phyloP scores from a whole-genome alignment of 2,797 vertebrate species.

The Brachymystax lenok region DNA sequence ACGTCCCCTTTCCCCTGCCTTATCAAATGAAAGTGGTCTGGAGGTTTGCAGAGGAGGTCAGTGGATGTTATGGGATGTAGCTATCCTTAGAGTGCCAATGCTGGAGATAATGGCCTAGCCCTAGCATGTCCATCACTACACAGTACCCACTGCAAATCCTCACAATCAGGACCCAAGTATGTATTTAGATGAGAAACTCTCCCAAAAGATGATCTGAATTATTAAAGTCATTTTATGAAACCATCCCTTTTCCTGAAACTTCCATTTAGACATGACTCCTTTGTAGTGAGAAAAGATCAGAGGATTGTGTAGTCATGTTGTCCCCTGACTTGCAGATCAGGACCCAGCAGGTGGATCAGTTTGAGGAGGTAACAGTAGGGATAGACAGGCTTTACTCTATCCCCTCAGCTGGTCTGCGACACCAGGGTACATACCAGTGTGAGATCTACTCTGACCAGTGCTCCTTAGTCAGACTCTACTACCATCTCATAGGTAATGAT shows the following conservation, averaged over 20 bases:
- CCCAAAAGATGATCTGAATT: too few relatives aligned
- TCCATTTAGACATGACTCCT: not conserved
- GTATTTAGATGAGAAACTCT: too few relatives aligned
- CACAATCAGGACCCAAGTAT: too few relatives aligned
- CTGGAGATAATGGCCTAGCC: too few relatives aligned
- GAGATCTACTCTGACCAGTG: conserved; percentile 65
- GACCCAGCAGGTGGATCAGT: conserved; percentile 69
- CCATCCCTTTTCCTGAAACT: not conserved
- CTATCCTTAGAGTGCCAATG: not conserved
- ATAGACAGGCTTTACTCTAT: conserved; percentile 74
- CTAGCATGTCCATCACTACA: too few relatives aligned
- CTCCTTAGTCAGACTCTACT: conserved; percentile 78
- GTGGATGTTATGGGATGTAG: not conserved
- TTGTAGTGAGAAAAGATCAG: not conserved
- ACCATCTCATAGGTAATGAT: conserved; percentile 75
- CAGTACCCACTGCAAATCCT: too few relatives aligned
- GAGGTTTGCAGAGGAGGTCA: conserved; percentile 72
- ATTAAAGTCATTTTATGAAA: not conserved
- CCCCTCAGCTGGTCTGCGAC: conserved; percentile 61
- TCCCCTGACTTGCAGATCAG: conserved; percentile 57
- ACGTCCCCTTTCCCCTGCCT: conserved; percentile 74
- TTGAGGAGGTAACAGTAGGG: conserved; percentile 72
- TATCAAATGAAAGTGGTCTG: conserved; percentile 68
- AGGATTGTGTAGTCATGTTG: too few relatives aligned
- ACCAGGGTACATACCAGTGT: conserved; percentile 84